Evolutionary conservation across 2,888 invertebrate species (phyloP).

Genomic region (Dioctria rufipes): DNA sequence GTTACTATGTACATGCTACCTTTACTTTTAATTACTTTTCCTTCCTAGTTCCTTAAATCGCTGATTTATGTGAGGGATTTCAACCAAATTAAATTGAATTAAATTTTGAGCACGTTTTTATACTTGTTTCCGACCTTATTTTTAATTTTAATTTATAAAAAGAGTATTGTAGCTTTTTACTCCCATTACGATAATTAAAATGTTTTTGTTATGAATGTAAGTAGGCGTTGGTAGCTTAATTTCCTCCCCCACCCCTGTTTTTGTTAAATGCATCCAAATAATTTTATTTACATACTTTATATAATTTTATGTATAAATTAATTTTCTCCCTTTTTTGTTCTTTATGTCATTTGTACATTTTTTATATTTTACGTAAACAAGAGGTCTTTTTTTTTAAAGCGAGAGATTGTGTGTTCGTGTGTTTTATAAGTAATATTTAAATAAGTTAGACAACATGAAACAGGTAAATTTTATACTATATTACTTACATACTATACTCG

Average conservation of each 20-base stretch:
- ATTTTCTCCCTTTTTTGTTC: slow-evolving; percentile 7
- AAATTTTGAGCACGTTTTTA: slow-evolving; percentile 31
- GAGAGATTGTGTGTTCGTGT: slow-evolving; percentile 22
- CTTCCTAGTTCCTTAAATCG: slow-evolving; percentile 5
- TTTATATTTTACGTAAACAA: not conserved
- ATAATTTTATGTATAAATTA: not conserved
- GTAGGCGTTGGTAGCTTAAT: slow-evolving; percentile 4
- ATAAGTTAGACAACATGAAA: slow-evolving; percentile 6
- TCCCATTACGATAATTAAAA: not conserved
- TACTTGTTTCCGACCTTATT: not conserved
- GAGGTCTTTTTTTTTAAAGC: not conserved
- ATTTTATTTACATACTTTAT: slow-evolving; percentile 9
- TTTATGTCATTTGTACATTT: slow-evolving; percentile 8
- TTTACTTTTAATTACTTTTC: slow-evolving; percentile 12
- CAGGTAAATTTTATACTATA: slow-evolving; percentile 7
- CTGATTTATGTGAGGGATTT: not conserved
- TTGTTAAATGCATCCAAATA: slow-evolving; percentile 25
- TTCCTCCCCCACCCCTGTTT: not conserved
- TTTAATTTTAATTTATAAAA: slow-evolving; percentile 22
- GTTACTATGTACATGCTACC: slow-evolving; percentile 13
- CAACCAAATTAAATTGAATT: not conserved
- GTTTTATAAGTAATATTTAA: not conserved
- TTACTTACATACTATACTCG: too few species aligned
- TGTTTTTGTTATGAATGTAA: slow-evolving; percentile 19
- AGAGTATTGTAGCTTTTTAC: slow-evolving; percentile 20